Evolutionary conservation across 2,797 vertebrate species (phyloP), one percentile per base, ranked within the genome.

Genomic region (Urosaurus nigricauda): DNA sequence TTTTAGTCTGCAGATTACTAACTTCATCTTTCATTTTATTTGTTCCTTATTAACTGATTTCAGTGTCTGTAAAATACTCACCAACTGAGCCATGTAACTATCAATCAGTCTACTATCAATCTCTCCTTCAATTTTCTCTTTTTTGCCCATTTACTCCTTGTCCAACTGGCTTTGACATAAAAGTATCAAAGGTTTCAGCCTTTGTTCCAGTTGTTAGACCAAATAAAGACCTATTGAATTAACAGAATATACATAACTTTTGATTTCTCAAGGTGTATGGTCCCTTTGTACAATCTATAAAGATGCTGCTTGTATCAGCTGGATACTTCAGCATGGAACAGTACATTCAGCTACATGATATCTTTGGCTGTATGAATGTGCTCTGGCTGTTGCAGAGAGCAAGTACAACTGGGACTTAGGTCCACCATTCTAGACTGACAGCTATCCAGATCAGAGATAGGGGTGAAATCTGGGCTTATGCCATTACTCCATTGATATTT

Each of bases 1-100:
- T 58, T 84, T 85, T 77, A 75, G 37, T 77, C 26, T 77, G 56
- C 6, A 85, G 37, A 47, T 85, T 77, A 85, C 56, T 77, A 77
- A 85, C 37, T 85, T 77, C 53, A n/a, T 29, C 32, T 85, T 73
- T 29, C 40, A n/a, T 75, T 84, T 75, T 63, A 63, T 75, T 77
- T 77, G 53, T 35, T 85, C 37, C 40, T 75, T 73, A 85, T 75
- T 43, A 56, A 75, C 56, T 75, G 26, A 58, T 29, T 37, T 29
- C 74, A 75, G 74, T 32, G 26, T 60, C 35, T 85, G 37, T 85
- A 63, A 77, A 85, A 26, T 14, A 77, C 29, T 47, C 37, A 63
- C 58, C 63, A 43, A 32, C 17, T 32, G 26, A 7, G 43, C 29
- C 24, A 4, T 68, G 13, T 32, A 68, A 32, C 29, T 68, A 68